A percentile compares a stretch with the other conserved stretches of the same genome.
phyloP scores from a whole-genome alignment of 2,797 vertebrate species.

The Tenualosa thibaudeaui region DNA sequence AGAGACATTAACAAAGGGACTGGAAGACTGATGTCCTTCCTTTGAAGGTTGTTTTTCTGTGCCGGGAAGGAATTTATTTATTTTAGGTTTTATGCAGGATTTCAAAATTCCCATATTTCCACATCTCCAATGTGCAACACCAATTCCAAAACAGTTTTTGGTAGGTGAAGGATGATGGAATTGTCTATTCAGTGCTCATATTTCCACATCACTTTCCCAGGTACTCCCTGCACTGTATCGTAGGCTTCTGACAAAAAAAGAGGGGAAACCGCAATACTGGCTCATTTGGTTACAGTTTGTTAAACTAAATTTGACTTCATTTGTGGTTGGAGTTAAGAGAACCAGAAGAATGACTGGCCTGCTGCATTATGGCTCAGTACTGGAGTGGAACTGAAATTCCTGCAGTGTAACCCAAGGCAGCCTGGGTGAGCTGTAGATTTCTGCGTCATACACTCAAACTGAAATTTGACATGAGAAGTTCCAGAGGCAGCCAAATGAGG shows the following conservation, averaged over 20 bases:
- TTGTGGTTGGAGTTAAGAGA: neutral
- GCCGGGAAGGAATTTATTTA: neutral
- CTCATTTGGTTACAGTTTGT: neutral
- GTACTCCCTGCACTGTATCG: neutral
- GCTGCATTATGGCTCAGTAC: neutral
- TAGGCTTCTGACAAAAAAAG: neutral
- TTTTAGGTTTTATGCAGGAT: neutral
- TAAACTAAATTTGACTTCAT: neutral
- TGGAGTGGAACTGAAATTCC: neutral
- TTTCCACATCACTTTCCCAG: neutral
- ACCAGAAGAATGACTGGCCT: neutral
- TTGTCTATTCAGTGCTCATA: neutral
- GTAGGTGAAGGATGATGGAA: neutral
- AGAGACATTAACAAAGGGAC: neutral
- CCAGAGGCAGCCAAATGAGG: neutral
- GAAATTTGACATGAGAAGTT: neutral
- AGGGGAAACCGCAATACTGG: neutral
- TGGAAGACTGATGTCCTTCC: neutral
- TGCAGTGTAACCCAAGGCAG: neutral
- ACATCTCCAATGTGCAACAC: too few species aligned
- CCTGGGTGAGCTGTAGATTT: neutral
- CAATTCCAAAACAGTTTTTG: too few species aligned
- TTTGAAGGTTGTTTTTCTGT: neutral
- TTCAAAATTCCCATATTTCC: too few species aligned
- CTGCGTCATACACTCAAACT: neutral